A percentile compares a stretch with the other conserved stretches of the same genome.
These are phyloP conservation scores for Prorops nasuta DNA, from an alignment of 1,140 invertebrate genomes.

Conservation along the genomic window DNA sequence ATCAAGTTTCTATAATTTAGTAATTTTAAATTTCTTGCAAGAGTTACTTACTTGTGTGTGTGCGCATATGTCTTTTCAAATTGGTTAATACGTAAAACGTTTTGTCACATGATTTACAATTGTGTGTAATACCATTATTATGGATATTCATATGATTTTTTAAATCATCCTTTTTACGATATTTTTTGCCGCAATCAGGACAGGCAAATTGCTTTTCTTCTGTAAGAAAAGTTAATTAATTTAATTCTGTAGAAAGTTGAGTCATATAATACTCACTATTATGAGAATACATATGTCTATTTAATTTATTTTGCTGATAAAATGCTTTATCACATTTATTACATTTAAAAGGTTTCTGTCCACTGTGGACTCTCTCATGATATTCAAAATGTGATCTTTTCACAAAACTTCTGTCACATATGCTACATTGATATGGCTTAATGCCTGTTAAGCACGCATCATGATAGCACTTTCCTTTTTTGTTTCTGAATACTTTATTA, in stretches of 20 bases:
- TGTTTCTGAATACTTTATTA: constrained; percentile 42
- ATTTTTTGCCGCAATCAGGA: constrained; percentile 44
- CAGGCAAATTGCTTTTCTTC: constrained; percentile 47
- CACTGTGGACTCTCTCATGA: constrained; percentile 69
- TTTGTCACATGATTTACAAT: constrained; percentile 45
- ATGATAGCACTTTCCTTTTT: constrained; percentile 47
- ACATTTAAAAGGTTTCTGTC: constrained; percentile 77
- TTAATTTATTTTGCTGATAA: constrained; percentile 60
- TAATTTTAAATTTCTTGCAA: constrained; percentile 3
- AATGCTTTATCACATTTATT: constrained; percentile 63
- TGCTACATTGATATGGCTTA: constrained; percentile 42
- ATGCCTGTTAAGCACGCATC: constrained; percentile 43
- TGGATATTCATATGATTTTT: constrained; percentile 44
- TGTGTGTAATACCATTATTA: constrained; percentile 25
- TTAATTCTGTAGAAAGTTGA: not conserved
- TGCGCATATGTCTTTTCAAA: constrained; percentile 46
- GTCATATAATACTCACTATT: constrained; percentile 29
- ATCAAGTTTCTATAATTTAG: constrained; percentile 3
- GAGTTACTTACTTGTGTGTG: constrained; percentile 46
- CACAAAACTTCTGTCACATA: constrained; percentile 45
- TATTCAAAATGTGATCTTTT: constrained; percentile 52
- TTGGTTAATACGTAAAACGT: constrained; percentile 40
- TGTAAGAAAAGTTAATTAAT: constrained; percentile 25
- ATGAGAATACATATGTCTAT: constrained; percentile 72
- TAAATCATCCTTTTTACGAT: constrained; percentile 44